Base-by-base conservation (phyloP, 2,113 vertebrate genomes). In the Malurus cyaneus region DNA sequence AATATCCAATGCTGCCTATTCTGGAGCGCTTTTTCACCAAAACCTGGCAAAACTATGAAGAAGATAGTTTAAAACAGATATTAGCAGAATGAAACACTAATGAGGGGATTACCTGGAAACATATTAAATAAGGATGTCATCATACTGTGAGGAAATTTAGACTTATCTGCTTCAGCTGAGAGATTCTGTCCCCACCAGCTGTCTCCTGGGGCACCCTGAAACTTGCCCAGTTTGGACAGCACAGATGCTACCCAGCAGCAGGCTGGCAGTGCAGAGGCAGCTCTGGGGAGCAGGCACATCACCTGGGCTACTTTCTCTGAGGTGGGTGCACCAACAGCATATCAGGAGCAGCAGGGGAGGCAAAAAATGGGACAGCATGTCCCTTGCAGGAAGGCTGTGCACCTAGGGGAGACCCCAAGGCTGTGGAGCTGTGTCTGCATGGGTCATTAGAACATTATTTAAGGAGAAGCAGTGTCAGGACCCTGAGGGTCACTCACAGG, bases 351-450 rank as follows among this genome's bases (percentile, higher is more conserved):
- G 26, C 2, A 9, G 3, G 5, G 16, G 18, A 11, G 11, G 21
- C 44, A 26, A 8, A 39, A 64, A 1, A 8, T 32, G 4, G 12
- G 16, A 11, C 24, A 83, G 4, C 0, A 1, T 2, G 2, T 36
- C 46, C 87, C 17, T 46, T 80, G 17, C 24, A 50, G 32, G 25
- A 54, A 11, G 5, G 6, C 1, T 50, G 34, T 50, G 18, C 25
- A 34, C 18, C 14, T 8, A 29, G 12, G 20, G 18, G 8, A 49
- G 3, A 4, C 2, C 8, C 6, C 15, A 21, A 39, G 20, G 18
- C 7, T 49, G 20, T 18, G 25, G 25, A 70, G 32, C 11, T 49
- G 8, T 34, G 17, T 20, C 5, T 17, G 8, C 5, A 32, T 24
- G 26, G 7, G 5, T 7, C 8, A 28, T 64, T 29, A 50, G 28